These are phyloP conservation scores for Drosophila arawakana DNA, from an alignment of 1,140 invertebrate species.

Conservation along the genomic window DNA sequence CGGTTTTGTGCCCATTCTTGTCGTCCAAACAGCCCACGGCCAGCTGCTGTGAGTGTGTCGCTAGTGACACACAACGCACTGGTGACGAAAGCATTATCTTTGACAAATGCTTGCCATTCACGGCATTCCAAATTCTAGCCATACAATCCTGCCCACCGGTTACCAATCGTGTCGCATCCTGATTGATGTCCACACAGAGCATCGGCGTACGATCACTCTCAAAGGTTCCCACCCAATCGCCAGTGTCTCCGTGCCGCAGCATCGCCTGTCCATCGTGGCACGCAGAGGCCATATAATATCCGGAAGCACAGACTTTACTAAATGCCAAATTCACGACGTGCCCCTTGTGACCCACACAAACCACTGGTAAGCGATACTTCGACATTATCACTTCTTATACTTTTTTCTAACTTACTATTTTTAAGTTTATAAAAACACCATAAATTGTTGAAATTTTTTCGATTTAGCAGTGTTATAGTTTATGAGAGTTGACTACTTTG, in stretches of 20 bases:
- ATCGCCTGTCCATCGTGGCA: constrained; percentile 99
- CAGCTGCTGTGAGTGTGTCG: background rate
- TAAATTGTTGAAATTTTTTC: background rate
- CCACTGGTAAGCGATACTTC: constrained; percentile 85
- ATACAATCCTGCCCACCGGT: constrained; percentile 97
- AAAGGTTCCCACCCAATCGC: constrained; percentile 98
- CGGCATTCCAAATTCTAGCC: constrained; percentile 97
- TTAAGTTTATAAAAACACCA: background rate
- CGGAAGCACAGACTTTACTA: constrained; percentile 94
- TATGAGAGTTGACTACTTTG: too few relatives aligned
- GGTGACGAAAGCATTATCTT: constrained; percentile 97
- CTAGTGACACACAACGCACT: constrained; percentile 96
- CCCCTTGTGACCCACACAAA: constrained; percentile 96
- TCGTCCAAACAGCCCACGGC: constrained; percentile 33
- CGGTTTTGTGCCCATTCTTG: constrained; percentile 86
- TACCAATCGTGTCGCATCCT: constrained; percentile 93
- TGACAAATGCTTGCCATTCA: constrained; percentile 93
- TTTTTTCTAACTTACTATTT: background rate
- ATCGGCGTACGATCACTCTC: constrained; percentile 97
- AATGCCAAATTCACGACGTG: constrained; percentile 97
- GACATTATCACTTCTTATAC: constrained; percentile 20
- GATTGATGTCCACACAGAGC: constrained; percentile 97
- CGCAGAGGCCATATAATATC: constrained; percentile 93
- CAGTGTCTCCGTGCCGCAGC: constrained; percentile 97
- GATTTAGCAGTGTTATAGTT: too few relatives aligned